Percentiles rank a stretch among this genome's conserved stretches.
Evolutionary conservation across 2,888 invertebrate genomes (phyloP).

Genomic region (Sericinus montela): DNA sequence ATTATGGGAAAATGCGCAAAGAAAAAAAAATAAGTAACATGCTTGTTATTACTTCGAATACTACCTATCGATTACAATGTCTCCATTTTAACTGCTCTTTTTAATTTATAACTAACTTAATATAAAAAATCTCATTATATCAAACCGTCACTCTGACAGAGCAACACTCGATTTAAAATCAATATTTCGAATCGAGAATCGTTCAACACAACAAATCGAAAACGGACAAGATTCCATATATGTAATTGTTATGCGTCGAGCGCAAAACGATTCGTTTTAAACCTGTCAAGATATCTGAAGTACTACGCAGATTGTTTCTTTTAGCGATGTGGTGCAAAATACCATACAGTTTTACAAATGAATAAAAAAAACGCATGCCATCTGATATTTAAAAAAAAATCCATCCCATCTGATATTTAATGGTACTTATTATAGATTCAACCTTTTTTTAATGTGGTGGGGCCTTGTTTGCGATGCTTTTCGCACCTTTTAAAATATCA

Average conservation of each 20-base stretch:
- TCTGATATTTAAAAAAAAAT: constrained; percentile 10
- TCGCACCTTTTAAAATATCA: constrained; percentile 5
- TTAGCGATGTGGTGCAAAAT: constrained; percentile 9
- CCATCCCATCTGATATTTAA: constrained; percentile 7
- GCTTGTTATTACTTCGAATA: no score
- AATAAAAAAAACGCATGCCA: not conserved
- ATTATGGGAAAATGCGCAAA: no score
- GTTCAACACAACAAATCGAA: not conserved
- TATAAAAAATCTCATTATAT: no score
- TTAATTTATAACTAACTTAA: no score
- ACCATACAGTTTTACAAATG: constrained; percentile 1
- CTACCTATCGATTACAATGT: no score
- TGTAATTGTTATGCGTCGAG: not conserved
- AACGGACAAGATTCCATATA: not conserved
- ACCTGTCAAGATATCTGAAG: constrained; percentile 11
- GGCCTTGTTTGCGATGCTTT: not conserved
- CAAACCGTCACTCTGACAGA: no score
- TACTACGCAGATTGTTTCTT: constrained; percentile 5
- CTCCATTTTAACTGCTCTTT: no score
- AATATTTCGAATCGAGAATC: not conserved
- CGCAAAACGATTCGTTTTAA: not conserved
- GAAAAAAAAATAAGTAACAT: no score
- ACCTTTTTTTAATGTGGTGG: not conserved
- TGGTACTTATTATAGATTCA: not conserved
- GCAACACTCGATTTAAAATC: no score